Evolutionary conservation across 2,888 invertebrate genomes (phyloP).

Genomic region (Neria commutata): DNA sequence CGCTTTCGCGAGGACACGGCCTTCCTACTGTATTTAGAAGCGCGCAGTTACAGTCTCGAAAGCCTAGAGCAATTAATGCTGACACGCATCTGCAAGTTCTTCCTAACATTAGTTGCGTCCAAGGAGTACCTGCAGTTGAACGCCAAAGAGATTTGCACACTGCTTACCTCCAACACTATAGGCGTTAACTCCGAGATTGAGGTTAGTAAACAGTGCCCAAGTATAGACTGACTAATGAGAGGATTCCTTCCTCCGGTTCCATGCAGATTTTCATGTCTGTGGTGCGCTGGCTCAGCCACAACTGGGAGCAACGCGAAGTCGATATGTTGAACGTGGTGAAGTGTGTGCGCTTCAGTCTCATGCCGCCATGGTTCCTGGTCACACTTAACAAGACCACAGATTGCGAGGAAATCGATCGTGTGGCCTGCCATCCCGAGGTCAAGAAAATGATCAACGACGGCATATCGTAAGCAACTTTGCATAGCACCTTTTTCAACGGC

Average conservation of each 20-base stretch:
- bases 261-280: conserved; percentile 76
- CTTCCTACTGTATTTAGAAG: conserved; percentile 71
- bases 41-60: conserved; percentile 62
- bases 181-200: conserved; percentile 72
- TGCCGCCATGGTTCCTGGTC: conserved; percentile 81
- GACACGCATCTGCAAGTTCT: conserved; percentile 76
- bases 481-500: no score
- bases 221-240: background rate
- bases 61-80: conserved; percentile 55
- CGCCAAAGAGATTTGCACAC: conserved; percentile 70
- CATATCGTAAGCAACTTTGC: conserved; percentile 78
- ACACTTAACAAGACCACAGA: conserved; percentile 75
- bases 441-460: conserved; percentile 82
- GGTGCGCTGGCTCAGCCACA: conserved; percentile 77
- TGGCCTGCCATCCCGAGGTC: conserved; percentile 71
- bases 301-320: conserved; percentile 70
- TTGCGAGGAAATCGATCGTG: conserved; percentile 73
- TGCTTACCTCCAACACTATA: conserved; percentile 75
- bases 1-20: conserved; percentile 78
- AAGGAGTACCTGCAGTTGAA: conserved; percentile 74
- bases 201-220: conserved; percentile 28
- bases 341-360: conserved; percentile 78
- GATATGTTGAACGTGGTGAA: conserved; percentile 69
- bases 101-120: conserved; percentile 76
- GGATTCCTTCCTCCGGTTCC: background rate